phyloP scores from a whole-genome alignment of 2,113 vertebrate species.

The Desmodus rotundus region DNA sequence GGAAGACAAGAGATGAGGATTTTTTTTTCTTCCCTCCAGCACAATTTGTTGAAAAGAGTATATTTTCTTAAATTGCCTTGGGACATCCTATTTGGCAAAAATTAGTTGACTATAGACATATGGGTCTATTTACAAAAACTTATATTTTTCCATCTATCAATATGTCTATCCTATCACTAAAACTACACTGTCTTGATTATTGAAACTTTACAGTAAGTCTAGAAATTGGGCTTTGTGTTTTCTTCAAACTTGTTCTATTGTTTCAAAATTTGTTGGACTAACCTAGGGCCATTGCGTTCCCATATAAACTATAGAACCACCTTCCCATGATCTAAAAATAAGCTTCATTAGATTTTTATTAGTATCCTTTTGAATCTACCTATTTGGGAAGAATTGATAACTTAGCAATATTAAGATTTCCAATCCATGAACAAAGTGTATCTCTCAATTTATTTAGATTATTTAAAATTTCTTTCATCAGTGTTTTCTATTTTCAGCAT shows the following conservation, averaged over 20 bases:
- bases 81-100: not conserved
- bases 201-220: not conserved
- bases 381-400: not conserved
- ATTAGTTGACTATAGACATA: not conserved
- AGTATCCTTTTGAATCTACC: not conserved
- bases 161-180: not conserved
- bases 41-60: not conserved
- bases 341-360: not conserved
- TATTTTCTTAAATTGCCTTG: not conserved
- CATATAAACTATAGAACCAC: not conserved
- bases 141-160: not conserved
- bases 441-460: not conserved
- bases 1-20: not conserved
- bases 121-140: not conserved
- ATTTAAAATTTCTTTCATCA: not conserved
- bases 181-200: not conserved
- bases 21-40: not conserved
- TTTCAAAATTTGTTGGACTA: not conserved
- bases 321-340: not conserved
- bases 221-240: not conserved
- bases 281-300: not conserved
- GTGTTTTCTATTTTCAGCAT: not conserved
- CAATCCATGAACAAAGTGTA: not conserved
- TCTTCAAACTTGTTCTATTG: not conserved
- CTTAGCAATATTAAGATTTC: not conserved